A percentile compares a stretch with the other conserved stretches of the same genome.
These are phyloP conservation scores for Stramonita haemastoma DNA, from an alignment of 2,888 invertebrate genomes.

Conservation along the genomic window DNA sequence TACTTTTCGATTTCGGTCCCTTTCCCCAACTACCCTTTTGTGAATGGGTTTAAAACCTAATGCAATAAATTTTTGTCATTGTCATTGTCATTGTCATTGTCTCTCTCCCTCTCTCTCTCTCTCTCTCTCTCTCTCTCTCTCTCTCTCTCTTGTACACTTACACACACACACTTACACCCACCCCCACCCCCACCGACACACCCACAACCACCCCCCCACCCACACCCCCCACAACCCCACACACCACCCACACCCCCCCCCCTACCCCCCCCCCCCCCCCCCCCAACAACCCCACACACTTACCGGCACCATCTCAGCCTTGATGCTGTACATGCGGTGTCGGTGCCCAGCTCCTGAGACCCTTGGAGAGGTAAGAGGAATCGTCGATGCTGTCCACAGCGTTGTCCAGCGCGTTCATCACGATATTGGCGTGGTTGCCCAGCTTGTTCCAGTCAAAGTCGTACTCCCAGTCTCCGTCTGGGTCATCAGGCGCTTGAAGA, in stretches of 20 bases:
- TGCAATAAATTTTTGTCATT: too few relatives aligned
- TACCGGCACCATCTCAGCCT: slow-evolving; percentile 65
- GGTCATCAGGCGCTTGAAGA: slow-evolving; percentile 59
- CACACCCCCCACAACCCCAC: too few relatives aligned
- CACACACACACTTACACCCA: background rate
- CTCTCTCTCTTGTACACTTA: too few relatives aligned
- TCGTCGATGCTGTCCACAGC: slow-evolving; percentile 71
- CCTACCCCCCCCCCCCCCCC: background rate
- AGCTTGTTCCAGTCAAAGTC: slow-evolving; percentile 64
- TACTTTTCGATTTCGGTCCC: too few relatives aligned
- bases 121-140: too few relatives aligned
- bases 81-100: too few relatives aligned
- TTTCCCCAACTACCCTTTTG: too few relatives aligned
- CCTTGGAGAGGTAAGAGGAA: slow-evolving; percentile 60
- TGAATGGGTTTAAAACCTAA: too few relatives aligned
- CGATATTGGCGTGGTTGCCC: slow-evolving; percentile 56
- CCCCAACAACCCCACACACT: slow-evolving; percentile 10
- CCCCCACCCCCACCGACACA: background rate
- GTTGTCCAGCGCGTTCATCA: slow-evolving; percentile 72
- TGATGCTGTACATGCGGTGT: slow-evolving; percentile 65
- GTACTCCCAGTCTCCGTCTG: slow-evolving; percentile 52
- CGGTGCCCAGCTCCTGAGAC: slow-evolving; percentile 67
- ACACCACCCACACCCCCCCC: background rate
- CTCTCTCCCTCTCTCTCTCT: too few relatives aligned
- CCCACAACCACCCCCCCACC: background rate